Evolutionary conservation across 2,797 vertebrate genomes (phyloP).

Genomic region (Picus viridis): DNA sequence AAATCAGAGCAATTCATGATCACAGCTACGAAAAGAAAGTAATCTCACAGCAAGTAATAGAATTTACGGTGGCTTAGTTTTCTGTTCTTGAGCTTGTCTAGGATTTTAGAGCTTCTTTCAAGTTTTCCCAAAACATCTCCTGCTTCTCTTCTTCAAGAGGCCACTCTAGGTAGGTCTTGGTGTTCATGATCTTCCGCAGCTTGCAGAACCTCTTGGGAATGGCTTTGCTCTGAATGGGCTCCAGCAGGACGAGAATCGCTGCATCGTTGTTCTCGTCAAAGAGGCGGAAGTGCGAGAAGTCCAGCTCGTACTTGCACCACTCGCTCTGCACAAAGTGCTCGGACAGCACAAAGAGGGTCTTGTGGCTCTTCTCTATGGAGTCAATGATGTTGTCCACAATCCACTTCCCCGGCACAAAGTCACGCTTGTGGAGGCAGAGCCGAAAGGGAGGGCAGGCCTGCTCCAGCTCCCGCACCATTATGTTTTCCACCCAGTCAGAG

Average conservation of each 20-base stretch:
- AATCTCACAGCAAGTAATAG: neutral
- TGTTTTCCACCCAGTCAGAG: conserved; percentile 85
- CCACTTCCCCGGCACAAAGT: conserved; percentile 88
- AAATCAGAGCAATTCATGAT: neutral
- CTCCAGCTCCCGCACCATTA: conserved; percentile 83
- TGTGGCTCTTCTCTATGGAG: conserved; percentile 86
- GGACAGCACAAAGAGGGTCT: conserved; percentile 86
- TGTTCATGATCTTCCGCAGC: conserved; percentile 85
- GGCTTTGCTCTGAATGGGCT: conserved; percentile 79
- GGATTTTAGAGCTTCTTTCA: conserved; percentile 77
- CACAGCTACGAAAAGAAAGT: neutral
- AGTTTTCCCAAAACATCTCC: conserved; percentile 80
- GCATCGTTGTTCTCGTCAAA: conserved; percentile 83
- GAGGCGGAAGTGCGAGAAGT: conserved; percentile 89
- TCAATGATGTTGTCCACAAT: conserved; percentile 90
- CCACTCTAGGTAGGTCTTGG: conserved; percentile 86
- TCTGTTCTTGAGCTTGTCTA: neutral
- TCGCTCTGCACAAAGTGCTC: conserved; percentile 87
- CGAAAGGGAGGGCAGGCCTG: conserved; percentile 74
- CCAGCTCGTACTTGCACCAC: conserved; percentile 91
- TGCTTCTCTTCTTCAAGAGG: conserved; percentile 73
- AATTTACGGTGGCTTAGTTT: neutral
- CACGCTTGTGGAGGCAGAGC: conserved; percentile 87
- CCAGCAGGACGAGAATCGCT: conserved; percentile 80
- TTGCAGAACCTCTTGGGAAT: conserved; percentile 85